Conservation (phyloP, 1,140 invertebrate species). For the Conopomorpha cramerella region DNA sequence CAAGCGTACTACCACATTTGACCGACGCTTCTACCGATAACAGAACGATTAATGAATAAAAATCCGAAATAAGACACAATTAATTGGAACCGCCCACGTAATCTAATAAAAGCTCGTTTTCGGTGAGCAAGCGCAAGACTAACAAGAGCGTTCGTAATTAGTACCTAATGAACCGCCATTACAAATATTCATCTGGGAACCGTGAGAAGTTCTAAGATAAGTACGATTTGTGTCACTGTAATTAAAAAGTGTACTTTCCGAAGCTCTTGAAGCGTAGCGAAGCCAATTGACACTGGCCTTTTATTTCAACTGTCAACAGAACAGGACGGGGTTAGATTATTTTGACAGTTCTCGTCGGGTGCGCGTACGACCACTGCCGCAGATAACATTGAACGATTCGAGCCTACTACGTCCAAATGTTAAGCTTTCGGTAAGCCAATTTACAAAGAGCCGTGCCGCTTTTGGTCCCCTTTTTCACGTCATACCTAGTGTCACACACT, state of each 20-base stretch:
- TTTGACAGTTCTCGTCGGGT: neutral
- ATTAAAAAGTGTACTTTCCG: constrained; percentile 55
- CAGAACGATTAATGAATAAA: constrained; percentile 43
- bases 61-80: constrained; percentile 34
- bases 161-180: constrained; percentile 52
- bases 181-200: constrained; percentile 48
- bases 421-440: constrained; percentile 31
- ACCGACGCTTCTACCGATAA: too few relatives aligned
- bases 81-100: constrained; percentile 59
- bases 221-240: constrained; percentile 56
- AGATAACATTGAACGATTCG: too few relatives aligned
- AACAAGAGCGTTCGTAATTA: constrained; percentile 59
- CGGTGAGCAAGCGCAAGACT: constrained; percentile 50
- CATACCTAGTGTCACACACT: too few relatives aligned
- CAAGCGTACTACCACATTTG: too few relatives aligned
- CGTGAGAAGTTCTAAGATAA: constrained; percentile 55
- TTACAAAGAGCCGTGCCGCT: constrained; percentile 11
- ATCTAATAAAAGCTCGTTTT: constrained; percentile 58
- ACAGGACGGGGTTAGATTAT: neutral
- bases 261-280: constrained; percentile 30
- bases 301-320: too few relatives aligned
- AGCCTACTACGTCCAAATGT: constrained; percentile 44
- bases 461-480: constrained; percentile 7
- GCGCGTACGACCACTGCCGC: neutral
- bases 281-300: neutral